These are phyloP conservation scores for Scomberomorus guttatus DNA, from an alignment of 2,797 vertebrate species.

Conservation along the genomic window DNA sequence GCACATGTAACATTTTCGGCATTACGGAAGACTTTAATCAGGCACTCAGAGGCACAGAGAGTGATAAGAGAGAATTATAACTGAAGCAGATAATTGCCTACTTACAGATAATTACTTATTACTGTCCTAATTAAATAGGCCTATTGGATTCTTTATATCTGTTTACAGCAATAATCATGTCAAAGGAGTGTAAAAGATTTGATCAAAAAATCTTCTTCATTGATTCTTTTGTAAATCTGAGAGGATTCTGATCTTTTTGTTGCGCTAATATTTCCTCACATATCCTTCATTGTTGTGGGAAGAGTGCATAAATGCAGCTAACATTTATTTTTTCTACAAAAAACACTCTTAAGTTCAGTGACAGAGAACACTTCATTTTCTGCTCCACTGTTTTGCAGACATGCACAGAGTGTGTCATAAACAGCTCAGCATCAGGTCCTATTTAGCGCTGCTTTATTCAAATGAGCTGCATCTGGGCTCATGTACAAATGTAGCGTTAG, in stretches of 20 bases:
- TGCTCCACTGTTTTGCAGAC: background rate
- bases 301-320: background rate
- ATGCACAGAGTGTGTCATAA: background rate
- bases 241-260: background rate
- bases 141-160: background rate
- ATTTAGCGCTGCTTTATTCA: constrained; percentile 8
- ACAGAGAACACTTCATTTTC: background rate
- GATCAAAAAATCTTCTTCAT: background rate
- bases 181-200: background rate
- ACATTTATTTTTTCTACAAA: background rate
- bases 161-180: background rate
- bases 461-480: background rate
- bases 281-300: background rate
- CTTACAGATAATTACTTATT: background rate
- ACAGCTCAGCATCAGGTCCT: background rate
- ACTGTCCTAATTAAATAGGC: background rate
- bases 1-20: background rate
- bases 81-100: background rate
- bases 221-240: background rate
- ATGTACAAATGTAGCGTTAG: background rate
- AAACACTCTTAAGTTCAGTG: background rate
- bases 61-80: background rate
- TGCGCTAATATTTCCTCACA: background rate
- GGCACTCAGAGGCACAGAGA: background rate
- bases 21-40: background rate